Evolutionary conservation across 2,888 invertebrate genomes (phyloP), one percentile per base, ranked within the genome.

Genomic region (Ferrisia virgata): DNA sequence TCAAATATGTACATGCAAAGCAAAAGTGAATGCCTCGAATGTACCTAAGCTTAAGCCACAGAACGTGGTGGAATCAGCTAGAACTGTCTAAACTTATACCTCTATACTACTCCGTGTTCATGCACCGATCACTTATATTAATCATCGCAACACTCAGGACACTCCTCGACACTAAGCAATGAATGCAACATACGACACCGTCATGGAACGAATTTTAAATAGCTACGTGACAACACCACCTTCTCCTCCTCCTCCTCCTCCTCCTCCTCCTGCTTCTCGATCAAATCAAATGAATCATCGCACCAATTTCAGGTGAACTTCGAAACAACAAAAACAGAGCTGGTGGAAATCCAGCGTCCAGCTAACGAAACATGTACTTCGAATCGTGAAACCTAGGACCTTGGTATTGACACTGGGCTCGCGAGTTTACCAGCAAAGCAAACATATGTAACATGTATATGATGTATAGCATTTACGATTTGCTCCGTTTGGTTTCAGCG

Each of bases 171-270:
- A 33, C 18, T 47, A 18, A 0, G 36, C 53, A 53, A 53, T 18
- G 58, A 28, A 64, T 64, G 58, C 58, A 28, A 25, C 58, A 64
- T 64, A 64, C 58, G 58, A 72, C 33, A 72, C 31, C 72, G 72
- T 72, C 33, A 33, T 15, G 72, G 72, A 72, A 72, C 72, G 72
- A 72, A 72, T 72, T 28, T 72, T 72, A 72, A 72, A 72, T 72
- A 72, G 72, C 33, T 72, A 72, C 72, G 72, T 72, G 72, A 72
- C 72, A 72, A 72, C 72, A 25, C 31, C 33, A n/a, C n/a, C n/a
- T n/a, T n/a, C n/a, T n/a, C n/a, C n/a, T n/a, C n/a, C n/a, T n/a
- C n/a, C n/a, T n/a, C n/a, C n/a, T n/a, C n/a, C n/a, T n/a, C n/a
- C n/a, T n/a, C n/a, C n/a, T n/a, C n/a, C n/a, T n/a, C 9, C 15